Conservation (phyloP, 92 coral and sea anemone species). For the Umimayanthus kanabou region DNA sequence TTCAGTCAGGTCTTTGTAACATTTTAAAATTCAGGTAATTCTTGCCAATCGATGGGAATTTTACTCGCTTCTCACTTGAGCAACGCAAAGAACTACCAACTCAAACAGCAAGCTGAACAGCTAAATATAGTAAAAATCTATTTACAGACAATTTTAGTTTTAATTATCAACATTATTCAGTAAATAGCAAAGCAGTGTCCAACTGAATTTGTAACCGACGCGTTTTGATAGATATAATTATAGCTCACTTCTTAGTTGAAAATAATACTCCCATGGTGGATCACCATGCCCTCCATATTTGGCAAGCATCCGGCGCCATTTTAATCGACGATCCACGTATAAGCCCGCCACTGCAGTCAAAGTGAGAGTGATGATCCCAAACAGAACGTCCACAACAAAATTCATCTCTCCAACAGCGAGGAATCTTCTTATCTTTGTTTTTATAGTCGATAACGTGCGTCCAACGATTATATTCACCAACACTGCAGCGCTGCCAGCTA, state of each 20-base stretch:
- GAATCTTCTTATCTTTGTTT: constrained; percentile 23
- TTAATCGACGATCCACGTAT: constrained; percentile 53
- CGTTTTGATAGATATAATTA: neutral
- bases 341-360: constrained; percentile 56
- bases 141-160: neutral
- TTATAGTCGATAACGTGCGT: constrained; percentile 5
- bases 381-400: constrained; percentile 60
- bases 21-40: too few relatives aligned
- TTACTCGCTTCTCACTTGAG: neutral
- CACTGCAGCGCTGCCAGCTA: constrained; percentile 63
- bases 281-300: constrained; percentile 47
- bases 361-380: constrained; percentile 46
- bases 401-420: constrained; percentile 51
- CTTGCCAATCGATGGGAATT: neutral
- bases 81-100: neutral
- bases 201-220: neutral
- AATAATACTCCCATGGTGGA: constrained; percentile 46
- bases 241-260: constrained; percentile 24
- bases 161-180: neutral
- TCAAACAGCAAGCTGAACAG: neutral
- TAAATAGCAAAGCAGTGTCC: neutral
- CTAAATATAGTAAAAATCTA: neutral
- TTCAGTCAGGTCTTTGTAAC: too few relatives aligned
- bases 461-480: constrained; percentile 53
- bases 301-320: constrained; percentile 49